Percentiles rank a stretch among this genome's conserved stretches.
phyloP scores from a whole-genome alignment of 1,140 invertebrate species.

The Leptonema lineaticorne region DNA sequence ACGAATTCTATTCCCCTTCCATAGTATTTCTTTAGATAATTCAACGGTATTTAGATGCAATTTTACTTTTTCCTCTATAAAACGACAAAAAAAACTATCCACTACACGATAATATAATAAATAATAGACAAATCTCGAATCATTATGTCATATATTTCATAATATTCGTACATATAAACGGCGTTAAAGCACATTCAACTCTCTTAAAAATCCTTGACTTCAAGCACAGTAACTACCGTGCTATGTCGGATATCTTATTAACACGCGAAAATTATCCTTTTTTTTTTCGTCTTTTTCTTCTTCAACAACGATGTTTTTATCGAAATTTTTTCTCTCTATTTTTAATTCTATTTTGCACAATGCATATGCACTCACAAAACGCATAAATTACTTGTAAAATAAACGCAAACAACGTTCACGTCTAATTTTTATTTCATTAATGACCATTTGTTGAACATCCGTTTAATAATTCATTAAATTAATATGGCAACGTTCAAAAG shows the following conservation, averaged over 20 bases:
- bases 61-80: too few species aligned
- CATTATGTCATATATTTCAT: constrained; percentile 14
- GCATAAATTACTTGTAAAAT: too few species aligned
- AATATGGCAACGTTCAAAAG: not conserved
- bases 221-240: not conserved
- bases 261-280: not conserved
- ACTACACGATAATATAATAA: too few species aligned
- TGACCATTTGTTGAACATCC: not conserved
- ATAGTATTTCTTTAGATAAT: too few species aligned
- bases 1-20: too few species aligned
- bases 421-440: not conserved
- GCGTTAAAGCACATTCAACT: constrained; percentile 23
- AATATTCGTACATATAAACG: constrained; percentile 1
- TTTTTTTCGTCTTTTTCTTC: not conserved
- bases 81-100: too few species aligned
- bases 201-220: constrained; percentile 15
- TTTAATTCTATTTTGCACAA: too few species aligned
- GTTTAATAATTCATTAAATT: not conserved
- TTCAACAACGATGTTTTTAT: not conserved
- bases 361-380: too few species aligned
- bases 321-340: too few species aligned
- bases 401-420: too few species aligned
- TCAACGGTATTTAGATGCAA: too few species aligned
- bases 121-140: too few species aligned
- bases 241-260: not conserved